Conservation (phyloP, 2,888 invertebrate genomes). For the Polydrusus cervinus region DNA sequence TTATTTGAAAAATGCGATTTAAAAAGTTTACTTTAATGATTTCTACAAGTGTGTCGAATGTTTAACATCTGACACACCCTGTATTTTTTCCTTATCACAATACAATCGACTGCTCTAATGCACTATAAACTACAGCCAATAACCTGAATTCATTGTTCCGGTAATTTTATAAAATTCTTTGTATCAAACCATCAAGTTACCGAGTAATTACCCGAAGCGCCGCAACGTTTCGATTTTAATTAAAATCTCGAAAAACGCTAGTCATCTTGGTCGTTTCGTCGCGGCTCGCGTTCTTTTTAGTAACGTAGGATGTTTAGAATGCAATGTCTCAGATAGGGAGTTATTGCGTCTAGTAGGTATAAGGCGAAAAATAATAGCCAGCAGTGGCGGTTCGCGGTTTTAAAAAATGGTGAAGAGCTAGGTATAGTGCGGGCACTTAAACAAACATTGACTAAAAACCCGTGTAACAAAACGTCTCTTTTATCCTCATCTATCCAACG, state of each 20-base stretch:
- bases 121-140: conserved; percentile 43
- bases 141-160: conserved; percentile 51
- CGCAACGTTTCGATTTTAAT: conserved; percentile 52
- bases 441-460: no score
- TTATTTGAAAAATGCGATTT: no score
- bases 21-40: no score
- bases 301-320: conserved; percentile 23
- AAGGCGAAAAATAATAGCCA: no score
- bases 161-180: conserved; percentile 54
- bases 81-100: conserved; percentile 30
- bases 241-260: conserved; percentile 54
- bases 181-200: conserved; percentile 50
- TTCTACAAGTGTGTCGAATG: no score
- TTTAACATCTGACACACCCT: no score
- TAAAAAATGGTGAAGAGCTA: no score
- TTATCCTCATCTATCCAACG: no score
- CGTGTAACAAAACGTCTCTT: no score
- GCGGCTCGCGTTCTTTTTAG: conserved; percentile 29
- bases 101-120: conserved; percentile 33
- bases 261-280: conserved; percentile 47
- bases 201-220: conserved; percentile 50
- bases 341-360: no score
- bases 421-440: no score
- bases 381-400: no score
- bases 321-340: background rate